Conservation (phyloP, 2,113 vertebrate genomes). For the Maylandia zebra region DNA sequence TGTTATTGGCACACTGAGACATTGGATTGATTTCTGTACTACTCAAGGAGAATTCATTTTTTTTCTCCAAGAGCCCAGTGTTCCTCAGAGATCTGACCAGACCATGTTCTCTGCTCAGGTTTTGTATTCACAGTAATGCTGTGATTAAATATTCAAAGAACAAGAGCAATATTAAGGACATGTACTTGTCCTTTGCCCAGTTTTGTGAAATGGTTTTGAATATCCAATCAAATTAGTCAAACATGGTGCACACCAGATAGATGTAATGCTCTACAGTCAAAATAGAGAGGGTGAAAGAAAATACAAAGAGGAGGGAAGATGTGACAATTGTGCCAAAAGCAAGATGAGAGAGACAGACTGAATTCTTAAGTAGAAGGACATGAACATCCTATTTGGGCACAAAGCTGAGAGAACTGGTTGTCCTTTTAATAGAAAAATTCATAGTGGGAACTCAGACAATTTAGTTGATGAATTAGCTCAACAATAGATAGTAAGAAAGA, state of each 20-base stretch:
- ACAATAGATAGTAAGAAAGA: neutral
- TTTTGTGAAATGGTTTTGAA: neutral
- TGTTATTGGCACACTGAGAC: neutral
- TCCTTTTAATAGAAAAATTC: neutral
- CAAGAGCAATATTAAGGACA: neutral
- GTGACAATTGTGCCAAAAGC: neutral
- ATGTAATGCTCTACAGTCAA: neutral
- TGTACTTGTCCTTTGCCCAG: neutral
- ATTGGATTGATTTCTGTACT: neutral
- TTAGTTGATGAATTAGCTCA: neutral
- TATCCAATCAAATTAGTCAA: neutral
- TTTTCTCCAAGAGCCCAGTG: neutral
- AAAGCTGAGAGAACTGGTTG: neutral
- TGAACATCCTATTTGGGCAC: neutral
- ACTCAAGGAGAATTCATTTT: neutral
- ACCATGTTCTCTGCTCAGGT: neutral
- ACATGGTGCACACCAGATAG: neutral
- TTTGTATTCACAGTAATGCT: neutral
- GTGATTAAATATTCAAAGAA: neutral
- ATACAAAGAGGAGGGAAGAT: neutral
- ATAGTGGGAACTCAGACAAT: neutral
- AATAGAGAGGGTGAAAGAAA: neutral
- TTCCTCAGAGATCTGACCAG: neutral
- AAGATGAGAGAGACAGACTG: neutral
- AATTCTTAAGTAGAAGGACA: neutral